These are phyloP conservation scores for Xylophagus ater DNA, from an alignment of 2,888 invertebrate species.

Conservation along the genomic window DNA sequence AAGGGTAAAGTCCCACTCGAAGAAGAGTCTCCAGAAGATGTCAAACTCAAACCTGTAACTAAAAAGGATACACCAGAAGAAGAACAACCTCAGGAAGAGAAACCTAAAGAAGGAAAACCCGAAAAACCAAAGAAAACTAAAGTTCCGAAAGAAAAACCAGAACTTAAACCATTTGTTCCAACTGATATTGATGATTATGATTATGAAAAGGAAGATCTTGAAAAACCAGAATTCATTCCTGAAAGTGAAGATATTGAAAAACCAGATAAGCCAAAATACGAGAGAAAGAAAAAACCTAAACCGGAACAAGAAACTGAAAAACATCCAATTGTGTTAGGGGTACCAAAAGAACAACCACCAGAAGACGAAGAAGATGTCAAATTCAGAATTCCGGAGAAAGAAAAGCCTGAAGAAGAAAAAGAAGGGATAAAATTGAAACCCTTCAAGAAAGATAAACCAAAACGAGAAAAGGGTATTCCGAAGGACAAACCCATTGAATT, in stretches of 20 bases:
- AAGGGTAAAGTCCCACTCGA: constrained; percentile 8
- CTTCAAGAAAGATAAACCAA: constrained; percentile 2
- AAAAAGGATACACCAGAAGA: constrained; percentile 13
- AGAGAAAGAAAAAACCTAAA: no score
- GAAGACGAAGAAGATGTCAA: constrained; percentile 14
- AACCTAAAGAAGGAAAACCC: constrained; percentile 16
- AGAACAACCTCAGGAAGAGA: constrained; percentile 21
- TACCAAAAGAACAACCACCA: constrained; percentile 13
- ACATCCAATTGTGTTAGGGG: constrained; percentile 35
- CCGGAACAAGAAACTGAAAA: constrained; percentile 39
- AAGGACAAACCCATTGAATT: constrained; percentile 19
- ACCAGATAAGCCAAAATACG: constrained; percentile 17
- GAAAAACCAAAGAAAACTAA: constrained; percentile 17
- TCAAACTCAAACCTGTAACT: not conserved
- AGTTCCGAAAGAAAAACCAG: constrained; percentile 12
- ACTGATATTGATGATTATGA: constrained; percentile 41
- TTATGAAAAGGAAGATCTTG: constrained; percentile 44
- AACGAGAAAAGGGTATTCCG: constrained; percentile 14
- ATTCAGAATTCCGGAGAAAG: constrained; percentile 12
- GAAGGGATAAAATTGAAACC: constrained; percentile 13
- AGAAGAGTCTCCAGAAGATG: constrained; percentile 12
- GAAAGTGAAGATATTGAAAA: constrained; percentile 21
- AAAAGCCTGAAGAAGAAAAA: constrained; percentile 13
- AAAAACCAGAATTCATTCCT: constrained; percentile 36
- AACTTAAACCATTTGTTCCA: no score